Base-by-base conservation (phyloP, 2,113 vertebrate genomes). In the Meriones unguiculatus region DNA sequence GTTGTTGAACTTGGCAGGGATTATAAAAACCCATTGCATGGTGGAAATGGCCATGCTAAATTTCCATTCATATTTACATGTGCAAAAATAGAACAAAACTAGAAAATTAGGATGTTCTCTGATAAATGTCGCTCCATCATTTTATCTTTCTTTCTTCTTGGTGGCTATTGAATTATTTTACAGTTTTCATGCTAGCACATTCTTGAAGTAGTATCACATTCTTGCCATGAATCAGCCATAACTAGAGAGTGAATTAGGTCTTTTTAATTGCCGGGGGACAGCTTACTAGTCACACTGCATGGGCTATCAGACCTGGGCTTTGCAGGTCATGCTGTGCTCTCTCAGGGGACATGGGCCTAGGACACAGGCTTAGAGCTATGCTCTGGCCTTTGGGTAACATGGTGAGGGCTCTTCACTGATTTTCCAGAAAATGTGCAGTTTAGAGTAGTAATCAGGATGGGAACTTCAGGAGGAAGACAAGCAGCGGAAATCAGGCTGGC, bases 1-100 rank as follows among this genome's bases (percentile, higher is more conserved):
- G 88, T 59, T 86, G 86, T 6, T 38, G 92, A 77, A 86, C 52
- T 95, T 87, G 91, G 93, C 91, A 94, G 41, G 70, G 54, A 12
- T 88, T 78, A 88, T 72, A 95, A 90, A 92, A 69, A 80, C 57
- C 72, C 72, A n/a, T 28, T 93, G 72, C 38, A 2, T 70, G 80
- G 72, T 54, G 24, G 73, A 89, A 91, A 73, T 52, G 57, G 41
- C n/a, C 24, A 7, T 62, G 57, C 72, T 91, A 77, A 65, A 87
- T 93, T 95, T 97, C 90, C 91, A 69, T 95, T 95, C 89, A 93
- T 72, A 95, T 72, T 95, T 92, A 59, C 85, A 97, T 92, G 85
- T 90, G 46, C 38, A 76, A 92, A 87, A 95, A 50, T 72, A 69
- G 84, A 84, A n/a, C 78, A 78, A 41, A 89, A 87, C 59, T 11